Evolutionary conservation across 1,140 invertebrate species (phyloP).

Genomic region (Paracyclopina nana): DNA sequence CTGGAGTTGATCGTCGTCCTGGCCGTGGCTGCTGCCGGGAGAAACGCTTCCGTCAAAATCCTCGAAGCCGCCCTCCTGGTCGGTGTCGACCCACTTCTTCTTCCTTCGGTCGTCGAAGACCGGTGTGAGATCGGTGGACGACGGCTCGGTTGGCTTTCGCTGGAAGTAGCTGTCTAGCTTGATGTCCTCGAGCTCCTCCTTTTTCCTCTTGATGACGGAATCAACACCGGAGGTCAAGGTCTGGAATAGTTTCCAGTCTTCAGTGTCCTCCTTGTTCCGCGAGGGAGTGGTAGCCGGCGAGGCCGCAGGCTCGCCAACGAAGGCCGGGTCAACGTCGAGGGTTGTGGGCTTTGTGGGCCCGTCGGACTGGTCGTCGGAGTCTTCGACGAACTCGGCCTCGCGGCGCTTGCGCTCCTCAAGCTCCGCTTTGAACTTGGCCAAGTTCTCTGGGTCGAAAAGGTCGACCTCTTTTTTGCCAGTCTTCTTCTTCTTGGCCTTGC

Average conservation of each 20-base stretch:
- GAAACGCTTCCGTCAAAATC: conserved; percentile 9
- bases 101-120: neutral
- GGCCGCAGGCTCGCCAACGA: neutral
- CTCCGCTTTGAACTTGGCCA: conserved; percentile 13
- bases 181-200: conserved; percentile 3
- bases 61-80: conserved; percentile 10
- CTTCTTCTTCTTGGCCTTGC: conserved; percentile 16
- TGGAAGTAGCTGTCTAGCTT: conserved; percentile 15
- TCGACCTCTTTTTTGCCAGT: conserved; percentile 14
- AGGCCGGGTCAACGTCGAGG: neutral
- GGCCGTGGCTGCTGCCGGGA: neutral
- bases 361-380: neutral
- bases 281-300: neutral
- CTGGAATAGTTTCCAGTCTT: conserved; percentile 10
- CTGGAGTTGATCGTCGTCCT: neutral
- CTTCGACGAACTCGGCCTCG: neutral
- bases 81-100: conserved; percentile 14
- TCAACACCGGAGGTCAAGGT: conserved; percentile 13
- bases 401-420: conserved; percentile 4
- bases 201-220: conserved; percentile 5
- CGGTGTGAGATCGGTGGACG: no score
- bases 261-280: conserved; percentile 4
- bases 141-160: neutral
- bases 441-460: conserved; percentile 15
- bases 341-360: no score